Percentiles rank a stretch among this genome's conserved stretches.
These are phyloP conservation scores for Tortrix viridana DNA, from an alignment of 2,888 invertebrate species.

Conservation along the genomic window DNA sequence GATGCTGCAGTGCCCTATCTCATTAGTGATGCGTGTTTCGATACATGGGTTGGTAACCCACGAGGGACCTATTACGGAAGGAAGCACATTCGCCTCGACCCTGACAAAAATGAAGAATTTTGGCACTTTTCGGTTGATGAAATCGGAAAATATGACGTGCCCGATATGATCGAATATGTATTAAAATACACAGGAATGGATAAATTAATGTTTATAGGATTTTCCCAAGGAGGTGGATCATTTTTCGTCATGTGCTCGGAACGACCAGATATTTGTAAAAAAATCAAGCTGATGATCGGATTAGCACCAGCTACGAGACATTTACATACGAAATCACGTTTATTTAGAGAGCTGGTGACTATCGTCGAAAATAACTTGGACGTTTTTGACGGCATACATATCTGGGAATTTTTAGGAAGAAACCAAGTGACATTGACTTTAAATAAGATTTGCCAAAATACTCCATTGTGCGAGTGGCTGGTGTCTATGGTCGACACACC, in stretches of 20 bases:
- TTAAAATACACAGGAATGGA: constrained; percentile 11
- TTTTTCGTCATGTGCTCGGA: constrained; percentile 84
- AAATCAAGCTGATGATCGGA: constrained; percentile 81
- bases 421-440: constrained; percentile 6
- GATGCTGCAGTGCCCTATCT: constrained; percentile 25
- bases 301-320: constrained; percentile 81
- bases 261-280: constrained; percentile 82
- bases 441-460: not conserved
- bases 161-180: constrained; percentile 64
- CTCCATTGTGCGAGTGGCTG: constrained; percentile 6
- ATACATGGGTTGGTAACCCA: constrained; percentile 32
- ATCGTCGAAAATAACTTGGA: constrained; percentile 24
- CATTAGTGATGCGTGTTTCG: constrained; percentile 31
- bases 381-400: constrained; percentile 17
- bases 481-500: constrained; percentile 6
- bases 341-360: constrained; percentile 15
- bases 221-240: constrained; percentile 87
- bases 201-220: constrained; percentile 78
- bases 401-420: constrained; percentile 26
- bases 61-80: constrained; percentile 63
- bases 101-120: constrained; percentile 58
- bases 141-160: constrained; percentile 88
- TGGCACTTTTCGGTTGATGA: constrained; percentile 89
- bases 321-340: constrained; percentile 61
- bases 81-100: constrained; percentile 65